phyloP scores from a whole-genome alignment of 2,113 vertebrate genomes.

The Microcebus jonahi region DNA sequence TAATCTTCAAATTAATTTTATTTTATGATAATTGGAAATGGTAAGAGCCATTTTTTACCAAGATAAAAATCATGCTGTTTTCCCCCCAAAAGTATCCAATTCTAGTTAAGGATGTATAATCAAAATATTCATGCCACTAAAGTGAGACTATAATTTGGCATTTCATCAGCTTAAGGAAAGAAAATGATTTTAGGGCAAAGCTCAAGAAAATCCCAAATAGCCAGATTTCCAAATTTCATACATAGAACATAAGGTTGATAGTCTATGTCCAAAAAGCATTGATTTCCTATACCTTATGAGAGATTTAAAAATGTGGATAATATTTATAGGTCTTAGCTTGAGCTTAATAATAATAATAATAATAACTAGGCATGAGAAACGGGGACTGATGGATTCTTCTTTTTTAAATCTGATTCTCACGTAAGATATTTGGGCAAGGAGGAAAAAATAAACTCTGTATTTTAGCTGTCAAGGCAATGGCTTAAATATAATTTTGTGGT shows the following conservation, averaged over 20 bases:
- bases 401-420: neutral
- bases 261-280: neutral
- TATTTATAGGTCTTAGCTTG: neutral
- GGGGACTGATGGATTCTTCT: neutral
- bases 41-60: slow-evolving; percentile 52
- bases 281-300: neutral
- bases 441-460: slow-evolving; percentile 43
- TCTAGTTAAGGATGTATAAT: neutral
- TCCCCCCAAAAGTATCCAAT: neutral
- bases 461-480: slow-evolving; percentile 61
- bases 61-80: slow-evolving; percentile 54
- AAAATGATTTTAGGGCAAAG: neutral
- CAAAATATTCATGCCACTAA: neutral
- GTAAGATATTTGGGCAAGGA: slow-evolving; percentile 42
- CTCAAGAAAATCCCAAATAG: neutral
- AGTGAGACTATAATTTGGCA: neutral
- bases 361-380: neutral
- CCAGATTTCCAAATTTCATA: neutral
- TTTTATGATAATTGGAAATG: slow-evolving; percentile 68
- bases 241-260: neutral
- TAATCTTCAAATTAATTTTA: slow-evolving; percentile 71
- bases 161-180: neutral
- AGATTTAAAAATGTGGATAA: neutral
- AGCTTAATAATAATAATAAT: slow-evolving; percentile 1
- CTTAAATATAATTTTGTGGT: slow-evolving; percentile 72